Conservation (phyloP, 2,113 vertebrate species). For the Agelaius phoeniceus region DNA sequence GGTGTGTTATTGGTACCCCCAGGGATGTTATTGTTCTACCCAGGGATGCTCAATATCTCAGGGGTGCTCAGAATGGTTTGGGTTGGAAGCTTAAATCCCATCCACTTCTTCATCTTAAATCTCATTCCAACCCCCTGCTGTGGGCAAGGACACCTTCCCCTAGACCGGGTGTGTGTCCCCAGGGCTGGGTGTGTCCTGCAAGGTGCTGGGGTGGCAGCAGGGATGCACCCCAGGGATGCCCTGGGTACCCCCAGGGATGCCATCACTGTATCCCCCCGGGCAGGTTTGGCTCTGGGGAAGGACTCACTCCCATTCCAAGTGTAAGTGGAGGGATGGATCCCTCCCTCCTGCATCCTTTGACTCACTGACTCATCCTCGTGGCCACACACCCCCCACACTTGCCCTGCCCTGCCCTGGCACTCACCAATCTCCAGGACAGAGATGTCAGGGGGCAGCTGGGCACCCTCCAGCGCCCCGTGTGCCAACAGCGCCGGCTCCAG, state of each 20-base stretch:
- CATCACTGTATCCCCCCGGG: no score
- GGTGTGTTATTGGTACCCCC: no score
- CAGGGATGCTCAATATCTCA: no score
- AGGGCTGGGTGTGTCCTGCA: neutral
- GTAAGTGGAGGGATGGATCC: no score
- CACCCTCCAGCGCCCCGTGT: conserved; percentile 14
- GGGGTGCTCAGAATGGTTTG: neutral
- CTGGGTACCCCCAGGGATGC: no score
- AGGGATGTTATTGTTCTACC: no score
- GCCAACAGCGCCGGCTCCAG: conserved; percentile 80
- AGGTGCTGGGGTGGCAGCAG: neutral
- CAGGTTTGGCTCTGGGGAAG: no score
- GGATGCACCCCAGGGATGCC: no score
- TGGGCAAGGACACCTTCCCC: neutral
- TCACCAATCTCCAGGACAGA: conserved; percentile 83
- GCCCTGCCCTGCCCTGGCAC: fast-evolving
- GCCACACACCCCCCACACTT: fast-evolving
- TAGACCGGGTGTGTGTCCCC: fast-evolving
- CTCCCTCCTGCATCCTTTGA: no score
- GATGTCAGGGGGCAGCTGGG: conserved; percentile 71
- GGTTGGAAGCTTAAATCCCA: neutral
- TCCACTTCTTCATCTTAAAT: neutral
- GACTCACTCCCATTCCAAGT: no score
- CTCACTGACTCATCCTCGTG: fast-evolving
- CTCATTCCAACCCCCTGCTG: neutral